Percentiles rank a stretch among this genome's conserved stretches.
Evolutionary conservation across 2,797 vertebrate genomes (phyloP).

Genomic region (Pygocentrus nattereri): DNA sequence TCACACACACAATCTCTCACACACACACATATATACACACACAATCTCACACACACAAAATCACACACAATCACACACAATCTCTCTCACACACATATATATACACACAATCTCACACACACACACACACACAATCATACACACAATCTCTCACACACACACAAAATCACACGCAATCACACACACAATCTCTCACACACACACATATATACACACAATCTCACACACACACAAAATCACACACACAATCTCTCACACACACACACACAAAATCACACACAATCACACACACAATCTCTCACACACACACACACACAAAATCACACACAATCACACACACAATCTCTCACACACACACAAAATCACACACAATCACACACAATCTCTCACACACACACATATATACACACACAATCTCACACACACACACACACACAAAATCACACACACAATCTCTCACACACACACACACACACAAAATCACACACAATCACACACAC

Average conservation of each 20-base stretch:
- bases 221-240: slow-evolving; percentile 28
- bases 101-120: slow-evolving; percentile 21
- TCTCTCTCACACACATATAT: not conserved
- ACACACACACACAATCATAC: slow-evolving; percentile 17
- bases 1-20: slow-evolving; percentile 11
- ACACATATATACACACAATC: slow-evolving; percentile 36
- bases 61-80: slow-evolving; percentile 36
- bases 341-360: slow-evolving; percentile 1
- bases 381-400: slow-evolving; percentile 35
- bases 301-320: slow-evolving; percentile 23
- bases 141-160: slow-evolving; percentile 38
- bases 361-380: slow-evolving; percentile 43
- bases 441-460: slow-evolving; percentile 3
- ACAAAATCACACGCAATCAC: too few species aligned
- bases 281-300: slow-evolving; percentile 30
- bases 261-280: slow-evolving; percentile 33
- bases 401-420: not conserved
- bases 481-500: too few species aligned
- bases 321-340: slow-evolving; percentile 34
- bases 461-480: slow-evolving; percentile 8
- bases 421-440: slow-evolving; percentile 26
- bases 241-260: too few species aligned
- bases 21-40: slow-evolving; percentile 16
- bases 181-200: too few species aligned
- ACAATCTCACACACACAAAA: slow-evolving; percentile 32